phyloP scores from a whole-genome alignment of 2,888 invertebrate species.

The Imbricaverruca yamaguchii region DNA sequence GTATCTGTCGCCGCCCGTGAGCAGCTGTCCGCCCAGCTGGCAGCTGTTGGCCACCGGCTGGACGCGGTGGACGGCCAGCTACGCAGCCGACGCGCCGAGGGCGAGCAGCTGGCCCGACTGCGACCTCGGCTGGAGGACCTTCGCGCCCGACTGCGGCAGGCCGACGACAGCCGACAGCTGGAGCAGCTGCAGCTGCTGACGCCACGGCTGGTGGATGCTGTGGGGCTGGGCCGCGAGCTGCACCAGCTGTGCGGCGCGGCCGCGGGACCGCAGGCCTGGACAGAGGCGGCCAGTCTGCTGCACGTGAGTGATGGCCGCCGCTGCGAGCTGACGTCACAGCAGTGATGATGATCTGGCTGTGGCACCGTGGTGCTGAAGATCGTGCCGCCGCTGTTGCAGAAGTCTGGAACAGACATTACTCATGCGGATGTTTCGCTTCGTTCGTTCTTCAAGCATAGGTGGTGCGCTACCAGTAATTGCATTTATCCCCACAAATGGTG shows the following conservation, averaged over 20 bases:
- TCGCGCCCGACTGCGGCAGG: constrained; percentile 72
- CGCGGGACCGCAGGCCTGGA: constrained; percentile 73
- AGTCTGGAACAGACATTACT: no score
- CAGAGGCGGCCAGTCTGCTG: constrained; percentile 96
- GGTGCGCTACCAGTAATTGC: no score
- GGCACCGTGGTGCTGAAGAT: no score
- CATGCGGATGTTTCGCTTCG: no score
- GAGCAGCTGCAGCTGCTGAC: constrained; percentile 87
- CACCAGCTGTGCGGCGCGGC: constrained; percentile 56
- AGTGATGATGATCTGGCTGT: no score
- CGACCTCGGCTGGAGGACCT: constrained; percentile 69
- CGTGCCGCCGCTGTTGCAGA: no score
- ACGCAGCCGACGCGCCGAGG: background rate
- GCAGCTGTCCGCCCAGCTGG: constrained; percentile 49
- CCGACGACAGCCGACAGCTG: constrained; percentile 77
- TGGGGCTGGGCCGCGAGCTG: constrained; percentile 58
- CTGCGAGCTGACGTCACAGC: no score
- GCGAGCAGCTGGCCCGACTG: constrained; percentile 53
- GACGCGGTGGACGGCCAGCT: background rate
- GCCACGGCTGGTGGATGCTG: constrained; percentile 91
- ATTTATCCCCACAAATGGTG: no score
- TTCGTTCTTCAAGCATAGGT: no score
- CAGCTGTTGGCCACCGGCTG: background rate
- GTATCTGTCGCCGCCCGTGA: constrained; percentile 92
- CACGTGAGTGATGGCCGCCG: constrained; percentile 63